Evolutionary conservation across 2,113 vertebrate genomes (phyloP).

Genomic region (Abramis brama): DNA sequence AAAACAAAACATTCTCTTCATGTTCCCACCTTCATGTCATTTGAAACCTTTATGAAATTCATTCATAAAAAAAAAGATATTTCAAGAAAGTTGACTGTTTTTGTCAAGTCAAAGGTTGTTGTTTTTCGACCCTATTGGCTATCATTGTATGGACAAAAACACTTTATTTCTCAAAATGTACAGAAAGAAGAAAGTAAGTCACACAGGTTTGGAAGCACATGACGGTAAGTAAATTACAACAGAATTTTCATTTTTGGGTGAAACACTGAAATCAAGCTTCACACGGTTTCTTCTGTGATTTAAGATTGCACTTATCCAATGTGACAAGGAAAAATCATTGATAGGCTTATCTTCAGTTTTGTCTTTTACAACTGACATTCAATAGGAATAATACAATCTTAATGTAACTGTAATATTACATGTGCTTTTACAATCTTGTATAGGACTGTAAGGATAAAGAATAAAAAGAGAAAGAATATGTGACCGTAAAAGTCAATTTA

Average conservation of each 20-base stretch:
- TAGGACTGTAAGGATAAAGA: constrained; percentile 40
- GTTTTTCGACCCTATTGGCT: not conserved
- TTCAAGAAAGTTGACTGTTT: not conserved
- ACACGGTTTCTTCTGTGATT: constrained; percentile 2
- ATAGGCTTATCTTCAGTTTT: not conserved
- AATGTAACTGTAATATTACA: constrained; percentile 31
- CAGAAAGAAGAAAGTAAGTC: not conserved
- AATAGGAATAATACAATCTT: not conserved
- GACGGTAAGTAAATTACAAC: not conserved
- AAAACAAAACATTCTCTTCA: not conserved
- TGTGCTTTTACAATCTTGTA: not conserved
- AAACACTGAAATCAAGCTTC: not conserved
- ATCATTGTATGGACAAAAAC: not conserved
- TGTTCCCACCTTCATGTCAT: not conserved
- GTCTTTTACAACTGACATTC: constrained; percentile 6
- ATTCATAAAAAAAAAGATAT: not conserved
- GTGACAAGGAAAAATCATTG: not conserved
- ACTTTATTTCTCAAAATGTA: not conserved
- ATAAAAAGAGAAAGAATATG: constrained; percentile 23
- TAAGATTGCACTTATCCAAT: not conserved
- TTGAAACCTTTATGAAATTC: not conserved
- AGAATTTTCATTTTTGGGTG: not conserved
- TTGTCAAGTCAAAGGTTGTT: not conserved
- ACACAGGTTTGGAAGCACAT: not conserved
- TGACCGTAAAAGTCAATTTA: constrained; percentile 50